Base-by-base conservation (phyloP, 2,113 vertebrate genomes). In the Lonchura striata region DNA sequence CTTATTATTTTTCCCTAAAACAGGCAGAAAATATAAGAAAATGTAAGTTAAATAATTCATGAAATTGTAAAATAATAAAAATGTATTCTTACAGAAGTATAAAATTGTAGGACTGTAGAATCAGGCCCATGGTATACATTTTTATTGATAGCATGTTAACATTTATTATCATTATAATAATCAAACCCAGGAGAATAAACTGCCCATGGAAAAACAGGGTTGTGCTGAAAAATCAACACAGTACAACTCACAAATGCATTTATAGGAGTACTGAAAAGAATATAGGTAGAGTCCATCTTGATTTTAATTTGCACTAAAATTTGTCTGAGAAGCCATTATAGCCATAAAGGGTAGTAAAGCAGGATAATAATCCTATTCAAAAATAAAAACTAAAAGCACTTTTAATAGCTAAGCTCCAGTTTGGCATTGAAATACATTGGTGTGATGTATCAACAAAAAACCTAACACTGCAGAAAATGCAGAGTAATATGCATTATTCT, bases 181-280 rank as follows among this genome's bases (percentile, higher is more conserved):
- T 75, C 23, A 76, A 90, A 47, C 23, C 15, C 8, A 76, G 39
- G 28, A 74, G 53, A 75, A 88, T 24, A 95, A 94, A 87, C 3
- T 24, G 31, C 24, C 42, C 0, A 0, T 63, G 28, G 80, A 52
- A 78, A 82, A 68, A 54, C 11, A 64, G 13, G 0, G 0, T 11
- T 24, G 24, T 15, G 7, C 44, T 81, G 19, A 50, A 86, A 11
- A 78, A 53, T 33, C 54, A 44, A 31, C 37, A 35, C 1, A 19
- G 22, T 66, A 70, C 22, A 92, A 33, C 39, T 20, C 39, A 86
- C 23, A 92, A 72, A 59, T 24, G 17, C 22, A 22, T 46, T 54
- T 71, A 77, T 39, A 49, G 65, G 44, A 53, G 35, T 3, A 83
- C 61, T 53, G 31, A 63, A 76, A 86, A 77, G 2, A 84, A 74